phyloP scores from a whole-genome alignment of 2,113 vertebrate genomes.

The Ursus arctos region DNA sequence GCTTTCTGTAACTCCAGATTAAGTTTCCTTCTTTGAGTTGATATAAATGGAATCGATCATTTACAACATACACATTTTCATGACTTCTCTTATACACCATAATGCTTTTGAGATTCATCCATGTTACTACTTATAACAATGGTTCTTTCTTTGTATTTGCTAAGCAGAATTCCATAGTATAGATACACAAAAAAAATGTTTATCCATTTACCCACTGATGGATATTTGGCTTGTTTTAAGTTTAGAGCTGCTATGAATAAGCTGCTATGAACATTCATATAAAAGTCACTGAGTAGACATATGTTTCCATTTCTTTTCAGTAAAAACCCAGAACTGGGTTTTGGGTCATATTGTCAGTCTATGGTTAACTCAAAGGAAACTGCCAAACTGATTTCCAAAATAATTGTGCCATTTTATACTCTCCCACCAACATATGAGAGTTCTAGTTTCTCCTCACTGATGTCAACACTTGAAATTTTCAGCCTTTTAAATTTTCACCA shows the following conservation, averaged over 20 bases:
- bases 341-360: background rate
- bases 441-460: background rate
- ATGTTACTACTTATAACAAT: background rate
- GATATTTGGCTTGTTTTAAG: background rate
- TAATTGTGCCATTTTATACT: background rate
- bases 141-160: background rate
- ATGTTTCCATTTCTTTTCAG: background rate
- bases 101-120: background rate
- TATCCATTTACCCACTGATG: background rate
- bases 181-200: background rate
- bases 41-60: background rate
- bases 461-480: background rate
- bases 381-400: background rate
- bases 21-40: background rate
- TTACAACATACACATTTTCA: background rate
- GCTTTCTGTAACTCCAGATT: background rate
- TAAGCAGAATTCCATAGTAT: background rate
- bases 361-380: background rate
- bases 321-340: background rate
- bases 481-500: background rate
- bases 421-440: background rate
- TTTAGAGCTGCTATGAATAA: background rate
- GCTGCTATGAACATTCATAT: background rate
- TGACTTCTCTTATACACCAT: background rate
- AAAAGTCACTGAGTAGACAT: background rate